Evolutionary conservation across 30 jellyfish, hydroid and myxozoan species (phyloP).

Genomic region (Hydra vulgaris): DNA sequence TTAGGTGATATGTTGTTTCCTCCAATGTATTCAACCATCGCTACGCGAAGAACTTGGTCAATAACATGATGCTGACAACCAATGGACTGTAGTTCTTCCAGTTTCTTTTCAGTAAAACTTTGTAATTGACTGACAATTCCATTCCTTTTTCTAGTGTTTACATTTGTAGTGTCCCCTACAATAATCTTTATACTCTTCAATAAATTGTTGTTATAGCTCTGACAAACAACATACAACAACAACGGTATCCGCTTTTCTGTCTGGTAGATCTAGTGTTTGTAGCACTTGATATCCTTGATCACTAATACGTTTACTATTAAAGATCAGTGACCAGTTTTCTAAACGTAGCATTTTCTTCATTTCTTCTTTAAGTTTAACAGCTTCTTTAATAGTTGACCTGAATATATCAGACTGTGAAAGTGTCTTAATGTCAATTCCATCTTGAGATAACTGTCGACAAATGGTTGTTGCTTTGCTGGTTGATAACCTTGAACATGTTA

Average conservation of each 20-base stretch:
- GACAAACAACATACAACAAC: too few relatives aligned
- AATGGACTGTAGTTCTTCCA: not conserved
- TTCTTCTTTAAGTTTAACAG: not conserved
- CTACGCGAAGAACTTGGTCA: not conserved
- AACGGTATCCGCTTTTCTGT: not conserved
- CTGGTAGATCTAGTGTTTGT: not conserved
- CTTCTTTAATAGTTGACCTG: not conserved
- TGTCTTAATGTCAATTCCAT: not conserved
- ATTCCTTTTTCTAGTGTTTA: not conserved
- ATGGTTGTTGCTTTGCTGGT: not conserved
- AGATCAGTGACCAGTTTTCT: not conserved
- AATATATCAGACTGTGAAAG: not conserved
- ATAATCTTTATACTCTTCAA: not conserved
- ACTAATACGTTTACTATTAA: not conserved
- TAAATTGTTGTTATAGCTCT: not conserved
- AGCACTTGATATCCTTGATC: not conserved
- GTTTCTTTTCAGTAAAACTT: too few relatives aligned
- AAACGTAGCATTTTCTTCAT: not conserved
- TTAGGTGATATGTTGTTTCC: not conserved
- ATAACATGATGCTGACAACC: not conserved
- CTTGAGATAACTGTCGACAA: not conserved
- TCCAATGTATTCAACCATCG: not conserved
- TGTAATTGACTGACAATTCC: not conserved
- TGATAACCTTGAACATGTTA: not conserved
- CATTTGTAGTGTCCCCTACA: not conserved